Base-by-base conservation (phyloP, 1,140 invertebrate species). In the Calosoma granatense region DNA sequence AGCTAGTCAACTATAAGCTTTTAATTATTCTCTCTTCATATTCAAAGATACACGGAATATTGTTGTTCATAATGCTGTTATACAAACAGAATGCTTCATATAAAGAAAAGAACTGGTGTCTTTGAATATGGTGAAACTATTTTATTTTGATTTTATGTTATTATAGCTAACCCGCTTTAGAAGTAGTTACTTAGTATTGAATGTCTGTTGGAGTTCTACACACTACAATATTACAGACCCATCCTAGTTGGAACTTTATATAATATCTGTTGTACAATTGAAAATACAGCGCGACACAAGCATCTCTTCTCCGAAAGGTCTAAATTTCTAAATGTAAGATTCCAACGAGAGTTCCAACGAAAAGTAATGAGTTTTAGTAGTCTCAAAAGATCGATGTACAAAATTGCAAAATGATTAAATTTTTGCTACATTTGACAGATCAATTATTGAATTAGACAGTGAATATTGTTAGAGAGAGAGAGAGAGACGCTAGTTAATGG, bases 151-250 rank as follows among this genome's bases (percentile, higher is more conserved):
- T 15, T 53, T 55, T 60, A 56, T 30, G 22, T 59, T 64, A 58
- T 51, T 53, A 59, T 67, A 67, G 65, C 65, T 58, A 26, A 60
- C 66, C 56, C 47, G 67, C 67, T 68, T 67, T 65, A 36, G 14
- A n/a, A 21, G 22, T 57, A 26, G 11, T 17, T 55, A 54, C n/a
- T n/a, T 22, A 47, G 53, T 41, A 61, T 51, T 61, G 58, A 63
- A 64, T 69, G 66, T 69, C 67, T 69, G 59, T 69, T 69, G 67
- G 67, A 69, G 62, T 67, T 69, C 66, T 63, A 62, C 61, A 64
- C 61, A 64, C 61, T 57, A 61, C 59, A 54, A 60, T 17, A 22
- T 60, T 64, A 63, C 65, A 63, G 41, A 47, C 41, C 41, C 41
- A 47, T 17, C 6, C 41, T 17, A 17, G 9, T 47, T 9, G 41